Percentiles rank a stretch among this genome's conserved stretches.
These are phyloP conservation scores for Meloidogyne chitwoodi DNA, from an alignment of 1,140 invertebrate species.

Conservation along the genomic window DNA sequence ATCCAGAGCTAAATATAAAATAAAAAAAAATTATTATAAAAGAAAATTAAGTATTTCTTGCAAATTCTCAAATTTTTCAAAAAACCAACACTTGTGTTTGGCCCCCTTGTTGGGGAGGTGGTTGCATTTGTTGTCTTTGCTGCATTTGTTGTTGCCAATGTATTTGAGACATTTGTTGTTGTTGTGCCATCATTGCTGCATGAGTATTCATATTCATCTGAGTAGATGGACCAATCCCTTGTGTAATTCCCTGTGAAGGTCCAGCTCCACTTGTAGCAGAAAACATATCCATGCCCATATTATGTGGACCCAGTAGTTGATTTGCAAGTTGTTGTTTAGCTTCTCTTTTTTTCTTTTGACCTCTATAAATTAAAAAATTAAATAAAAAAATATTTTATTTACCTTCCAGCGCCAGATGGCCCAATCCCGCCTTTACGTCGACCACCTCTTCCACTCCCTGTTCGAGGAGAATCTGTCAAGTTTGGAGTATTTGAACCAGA, in stretches of 20 bases:
- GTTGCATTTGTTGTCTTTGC: not conserved
- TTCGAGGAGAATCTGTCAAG: constrained; percentile 17
- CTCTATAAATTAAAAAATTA: not conserved
- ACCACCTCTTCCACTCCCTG: constrained; percentile 9
- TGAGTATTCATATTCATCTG: constrained; percentile 6
- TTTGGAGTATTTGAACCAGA: constrained; percentile 11
- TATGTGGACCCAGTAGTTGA: not conserved
- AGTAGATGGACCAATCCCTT: not conserved
- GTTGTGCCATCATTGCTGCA: constrained; percentile 1
- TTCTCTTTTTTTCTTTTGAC: constrained; percentile 24
- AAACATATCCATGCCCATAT: not conserved
- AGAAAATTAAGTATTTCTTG: not conserved
- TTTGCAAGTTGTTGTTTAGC: not conserved
- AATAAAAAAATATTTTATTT: not conserved
- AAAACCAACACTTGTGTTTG: too few species aligned
- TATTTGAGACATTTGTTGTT: constrained; percentile 13
- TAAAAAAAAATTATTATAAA: too few species aligned
- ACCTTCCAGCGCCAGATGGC: constrained; percentile 11
- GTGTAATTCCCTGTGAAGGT: not conserved
- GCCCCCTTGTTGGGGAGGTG: not conserved
- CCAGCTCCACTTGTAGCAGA: not conserved
- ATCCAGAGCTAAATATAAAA: not conserved
- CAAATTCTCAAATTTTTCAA: too few species aligned
- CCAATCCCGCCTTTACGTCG: constrained; percentile 10
- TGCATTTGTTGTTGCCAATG: not conserved